A percentile compares a stretch with the other conserved stretches of the same genome.
phyloP scores from a whole-genome alignment of 2,888 invertebrate species.

The Melanophora roralis region DNA sequence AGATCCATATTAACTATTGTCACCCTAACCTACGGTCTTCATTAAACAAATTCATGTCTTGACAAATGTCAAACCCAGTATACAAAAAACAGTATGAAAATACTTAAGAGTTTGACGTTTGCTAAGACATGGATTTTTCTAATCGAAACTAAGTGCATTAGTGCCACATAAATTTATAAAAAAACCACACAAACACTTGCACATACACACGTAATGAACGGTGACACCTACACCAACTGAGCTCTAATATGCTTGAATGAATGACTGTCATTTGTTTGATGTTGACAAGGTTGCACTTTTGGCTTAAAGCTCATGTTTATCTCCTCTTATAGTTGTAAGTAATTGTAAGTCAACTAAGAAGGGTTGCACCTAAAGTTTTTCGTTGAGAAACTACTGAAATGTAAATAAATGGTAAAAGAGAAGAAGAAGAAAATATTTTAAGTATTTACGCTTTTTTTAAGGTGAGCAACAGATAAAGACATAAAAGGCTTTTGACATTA shows the following conservation, averaged over 20 bases:
- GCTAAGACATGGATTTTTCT: too few relatives aligned
- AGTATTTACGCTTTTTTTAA: too few relatives aligned
- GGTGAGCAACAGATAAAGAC: too few relatives aligned
- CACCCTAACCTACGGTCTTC: too few relatives aligned
- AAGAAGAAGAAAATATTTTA: too few relatives aligned
- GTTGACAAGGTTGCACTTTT: constrained; percentile 51
- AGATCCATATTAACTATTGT: too few relatives aligned
- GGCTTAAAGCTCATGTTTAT: constrained; percentile 45
- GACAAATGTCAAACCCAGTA: too few relatives aligned
- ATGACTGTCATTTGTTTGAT: constrained; percentile 54
- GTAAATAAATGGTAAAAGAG: background rate
- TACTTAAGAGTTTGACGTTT: too few relatives aligned
- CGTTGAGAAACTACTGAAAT: constrained; percentile 11
- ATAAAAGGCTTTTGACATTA: too few relatives aligned
- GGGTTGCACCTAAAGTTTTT: background rate
- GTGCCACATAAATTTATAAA: constrained; percentile 2
- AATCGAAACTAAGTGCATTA: background rate
- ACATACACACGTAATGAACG: constrained; percentile 11
- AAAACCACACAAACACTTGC: background rate
- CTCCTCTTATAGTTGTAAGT: constrained; percentile 12
- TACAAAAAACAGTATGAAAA: too few relatives aligned
- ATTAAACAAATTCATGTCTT: too few relatives aligned
- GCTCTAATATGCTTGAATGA: constrained; percentile 39
- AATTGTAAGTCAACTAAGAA: background rate
- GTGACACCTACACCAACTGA: constrained; percentile 37